phyloP scores from a whole-genome alignment of 2,888 invertebrate genomes.

The Caenorhabditis plicata region DNA sequence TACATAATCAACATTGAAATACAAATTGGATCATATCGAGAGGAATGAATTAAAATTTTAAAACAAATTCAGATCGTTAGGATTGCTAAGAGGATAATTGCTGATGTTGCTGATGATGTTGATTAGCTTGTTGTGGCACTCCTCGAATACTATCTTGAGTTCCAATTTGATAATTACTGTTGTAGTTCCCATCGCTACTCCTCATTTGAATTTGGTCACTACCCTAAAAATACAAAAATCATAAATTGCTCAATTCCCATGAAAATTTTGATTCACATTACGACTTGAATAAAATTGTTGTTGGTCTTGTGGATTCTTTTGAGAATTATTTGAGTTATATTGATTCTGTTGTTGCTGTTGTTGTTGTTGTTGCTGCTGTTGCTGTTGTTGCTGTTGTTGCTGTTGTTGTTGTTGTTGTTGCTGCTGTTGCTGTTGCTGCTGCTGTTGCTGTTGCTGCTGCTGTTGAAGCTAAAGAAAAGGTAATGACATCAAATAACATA shows the following conservation, averaged over 20 bases:
- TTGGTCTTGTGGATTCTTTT: not conserved
- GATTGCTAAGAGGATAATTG: conserved; percentile 13
- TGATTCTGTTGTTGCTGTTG: not conserved
- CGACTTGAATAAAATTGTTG: no score
- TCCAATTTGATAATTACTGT: not conserved
- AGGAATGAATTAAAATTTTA: conserved; percentile 3
- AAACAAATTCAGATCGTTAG: conserved; percentile 10
- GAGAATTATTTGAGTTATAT: not conserved
- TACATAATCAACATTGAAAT: no score
- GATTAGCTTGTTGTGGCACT: no score
- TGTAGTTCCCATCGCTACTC: not conserved
- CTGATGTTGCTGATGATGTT: conserved; percentile 8
- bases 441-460: conserved; percentile 9
- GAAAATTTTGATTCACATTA: no score
- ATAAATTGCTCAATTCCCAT: no score
- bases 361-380: conserved; percentile 2
- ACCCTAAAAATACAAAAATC: no score
- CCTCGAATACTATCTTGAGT: not conserved
- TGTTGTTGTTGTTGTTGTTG: conserved; percentile 13
- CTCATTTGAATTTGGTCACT: not conserved
- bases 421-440: conserved; percentile 15
- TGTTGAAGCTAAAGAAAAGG: not conserved
- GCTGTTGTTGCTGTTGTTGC: not conserved
- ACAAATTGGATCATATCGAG: not conserved
- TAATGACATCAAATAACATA: not conserved